Evolutionary conservation across 2,113 vertebrate species (phyloP), one percentile per base, ranked within the genome.

Genomic region (Thinocorus orbignyianus): DNA sequence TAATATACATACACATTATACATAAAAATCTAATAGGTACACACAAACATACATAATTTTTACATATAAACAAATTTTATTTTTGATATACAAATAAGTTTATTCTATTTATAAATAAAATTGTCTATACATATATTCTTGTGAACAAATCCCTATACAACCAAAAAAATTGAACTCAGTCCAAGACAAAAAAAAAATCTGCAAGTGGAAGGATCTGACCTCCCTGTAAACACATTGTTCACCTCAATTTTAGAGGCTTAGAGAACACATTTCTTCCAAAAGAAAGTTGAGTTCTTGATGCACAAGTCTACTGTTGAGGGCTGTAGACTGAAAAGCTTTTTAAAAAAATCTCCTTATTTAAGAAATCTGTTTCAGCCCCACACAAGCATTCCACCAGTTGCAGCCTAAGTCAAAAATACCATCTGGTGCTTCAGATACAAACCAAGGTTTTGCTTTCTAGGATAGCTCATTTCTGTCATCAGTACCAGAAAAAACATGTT

Each of bases 401-500:
- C 26, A 70, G 28, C 9, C 9, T 25, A 58, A 49, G 22, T 31
- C 18, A 51, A 20, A 73, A 71, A 49, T 26, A 54, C 11, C 4
- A 4, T 31, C 28, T 76, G 33, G 9, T 72, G 26, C 9, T 81
- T 66, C 37, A 58, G 46, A 19, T 18, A 13, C 14, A 65, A 89
- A 70, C 19, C 14, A 11, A 20, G 8, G 1, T 8, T 54, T 44
- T 46, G 24, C 18, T 74, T 41, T 49, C 30, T 71, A 54, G 9
- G 39, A 64, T 6, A 10, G 83, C 13, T 39, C 5, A 2, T 31
- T 62, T 66, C 24, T 52, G 22, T 26, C 16, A 33, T 19, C 48
- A 69, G 7, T 1, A 80, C 19, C 13, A 13, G 8, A 70, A 30
- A 14, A 31, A 3, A 12, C 1, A 44, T 1, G 1, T 35, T 49